Evolutionary conservation across 1,140 invertebrate species (phyloP), one percentile per base, ranked within the genome.

Genomic region (Drosophila quadrilineata): DNA sequence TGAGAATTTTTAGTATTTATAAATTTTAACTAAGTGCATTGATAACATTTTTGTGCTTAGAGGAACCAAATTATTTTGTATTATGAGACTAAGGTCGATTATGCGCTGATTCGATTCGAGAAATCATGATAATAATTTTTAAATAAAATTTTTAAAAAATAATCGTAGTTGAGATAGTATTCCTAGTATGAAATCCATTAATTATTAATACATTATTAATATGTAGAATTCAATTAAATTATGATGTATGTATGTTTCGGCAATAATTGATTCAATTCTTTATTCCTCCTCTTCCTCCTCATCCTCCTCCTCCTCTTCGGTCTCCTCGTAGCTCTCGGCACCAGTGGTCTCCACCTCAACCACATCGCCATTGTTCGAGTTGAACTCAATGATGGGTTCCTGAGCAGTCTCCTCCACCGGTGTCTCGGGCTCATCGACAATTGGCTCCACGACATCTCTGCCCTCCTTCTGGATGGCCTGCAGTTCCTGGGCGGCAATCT

Each of bases 401-500:
- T 82, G 71, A 16, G 53, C 22, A 10, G 17, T 24, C 28, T 90
- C 84, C 2, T 79, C 80, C 10, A 75, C 54, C 2, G 88, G 87
- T 31, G 84, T 76, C 0, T 57, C 63, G 6, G 89, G 75, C 60
- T 90, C 86, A 24, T 90, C 88, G 17, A 87, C 24, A 6, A 87
- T 38, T 3, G 75, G 76, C 58, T 90, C 89, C 9, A 40, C 77
- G 41, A 69, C 66, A 21, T 76, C 82, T 38, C 41, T 69, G 10
- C 63, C 74, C 16, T 65, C 57, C 69, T 89, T 80, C 49, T 89
- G 88, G 22, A 86, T 84, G 5, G 76, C 72, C 38, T 89, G 90
- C 8, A 91, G 89, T 56, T 90, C 90, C 63, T 91, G 88, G 43
- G 89, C 89, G 6, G 91, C 91, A 19, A 90, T 87, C 75, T 92